These are phyloP conservation scores for Meandrina meandrites DNA, from an alignment of 92 coral and sea anemone species.

Conservation along the genomic window DNA sequence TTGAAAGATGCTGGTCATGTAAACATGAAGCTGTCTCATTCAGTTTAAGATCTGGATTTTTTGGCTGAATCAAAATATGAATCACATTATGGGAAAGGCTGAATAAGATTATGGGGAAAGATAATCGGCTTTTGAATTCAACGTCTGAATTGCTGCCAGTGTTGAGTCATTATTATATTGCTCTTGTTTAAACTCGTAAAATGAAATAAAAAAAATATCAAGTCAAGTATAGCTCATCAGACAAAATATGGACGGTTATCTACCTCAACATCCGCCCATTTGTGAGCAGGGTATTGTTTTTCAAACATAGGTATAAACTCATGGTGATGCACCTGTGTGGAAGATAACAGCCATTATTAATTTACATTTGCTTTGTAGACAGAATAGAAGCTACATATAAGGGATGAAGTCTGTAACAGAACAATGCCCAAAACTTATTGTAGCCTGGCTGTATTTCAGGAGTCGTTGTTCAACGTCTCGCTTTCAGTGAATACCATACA, in stretches of 20 bases:
- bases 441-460: background rate
- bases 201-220: background rate
- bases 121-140: too few species aligned
- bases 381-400: background rate
- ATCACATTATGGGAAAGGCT: too few species aligned
- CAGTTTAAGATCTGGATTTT: too few species aligned
- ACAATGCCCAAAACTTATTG: background rate
- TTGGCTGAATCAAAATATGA: too few species aligned
- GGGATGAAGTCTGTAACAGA: background rate
- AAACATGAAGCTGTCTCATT: too few species aligned
- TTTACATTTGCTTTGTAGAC: background rate
- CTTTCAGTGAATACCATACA: too few species aligned
- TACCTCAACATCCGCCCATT: slow-evolving; percentile 91
- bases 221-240: background rate
- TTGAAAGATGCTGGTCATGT: too few species aligned
- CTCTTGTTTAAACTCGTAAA: background rate
- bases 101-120: too few species aligned
- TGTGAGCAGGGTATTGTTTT: slow-evolving; percentile 86
- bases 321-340: slow-evolving; percentile 72
- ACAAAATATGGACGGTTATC: background rate
- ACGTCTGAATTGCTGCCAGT: background rate
- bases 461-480: too few species aligned
- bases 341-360: background rate
- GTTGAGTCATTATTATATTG: too few species aligned
- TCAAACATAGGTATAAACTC: slow-evolving; percentile 91